Evolutionary conservation across 2,888 invertebrate genomes (phyloP).

Genomic region (Lasioglossum zephyrum): DNA sequence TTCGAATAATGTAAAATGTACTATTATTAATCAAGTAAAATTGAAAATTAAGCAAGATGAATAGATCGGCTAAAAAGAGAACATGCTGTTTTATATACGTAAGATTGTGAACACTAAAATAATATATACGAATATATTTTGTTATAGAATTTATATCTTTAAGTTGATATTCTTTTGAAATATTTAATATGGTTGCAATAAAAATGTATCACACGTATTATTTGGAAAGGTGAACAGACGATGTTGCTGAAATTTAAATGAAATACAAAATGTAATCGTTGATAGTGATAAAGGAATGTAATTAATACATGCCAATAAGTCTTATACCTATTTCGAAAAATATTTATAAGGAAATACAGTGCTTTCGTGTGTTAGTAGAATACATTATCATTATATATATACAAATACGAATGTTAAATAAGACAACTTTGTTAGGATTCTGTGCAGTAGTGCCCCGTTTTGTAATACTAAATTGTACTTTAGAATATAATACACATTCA

Average conservation of each 20-base stretch:
- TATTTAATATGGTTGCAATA: not conserved
- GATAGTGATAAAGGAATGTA: not conserved
- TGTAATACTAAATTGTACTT: not conserved
- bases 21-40: not conserved
- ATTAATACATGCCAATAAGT: conserved; percentile 16
- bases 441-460: not conserved
- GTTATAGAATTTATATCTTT: not conserved
- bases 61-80: not conserved
- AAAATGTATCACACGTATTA: not conserved
- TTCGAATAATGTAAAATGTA: too few species aligned
- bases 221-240: not conserved
- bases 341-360: not conserved
- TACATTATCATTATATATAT: not conserved
- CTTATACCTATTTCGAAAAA: not conserved
- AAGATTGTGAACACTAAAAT: not conserved
- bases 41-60: not conserved
- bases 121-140: not conserved
- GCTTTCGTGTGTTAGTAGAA: not conserved
- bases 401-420: not conserved
- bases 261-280: conserved; percentile 5
- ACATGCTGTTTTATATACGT: not conserved
- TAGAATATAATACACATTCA: not conserved
- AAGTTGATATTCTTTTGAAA: not conserved
- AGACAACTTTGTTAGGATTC: not conserved
- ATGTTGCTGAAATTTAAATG: conserved; percentile 9